A percentile compares a stretch with the other conserved stretches of the same genome.
Evolutionary conservation across 2,888 invertebrate species (phyloP).

Genomic region (Amphiduros pacificus): DNA sequence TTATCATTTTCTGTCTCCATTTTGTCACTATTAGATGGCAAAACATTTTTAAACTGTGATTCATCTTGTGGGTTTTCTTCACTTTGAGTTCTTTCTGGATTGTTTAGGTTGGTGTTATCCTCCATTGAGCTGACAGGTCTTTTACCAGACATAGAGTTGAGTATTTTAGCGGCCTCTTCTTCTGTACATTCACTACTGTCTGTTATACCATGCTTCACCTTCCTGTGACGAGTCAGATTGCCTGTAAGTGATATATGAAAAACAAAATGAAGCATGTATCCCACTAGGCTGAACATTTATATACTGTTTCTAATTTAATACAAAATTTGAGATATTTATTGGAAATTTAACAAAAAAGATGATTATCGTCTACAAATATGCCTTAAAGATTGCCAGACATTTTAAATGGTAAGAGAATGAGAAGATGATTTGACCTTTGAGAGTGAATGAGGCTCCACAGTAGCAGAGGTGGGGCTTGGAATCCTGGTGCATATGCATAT

Average conservation of each 20-base stretch:
- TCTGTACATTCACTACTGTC: slow-evolving; percentile 48
- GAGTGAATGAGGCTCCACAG: slow-evolving; percentile 59
- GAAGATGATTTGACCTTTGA: slow-evolving; percentile 48
- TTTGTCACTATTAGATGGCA: too few relatives aligned
- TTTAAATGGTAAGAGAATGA: not conserved
- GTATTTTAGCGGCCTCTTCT: slow-evolving; percentile 52
- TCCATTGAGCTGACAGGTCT: too few relatives aligned
- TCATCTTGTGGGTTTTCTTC: too few relatives aligned
- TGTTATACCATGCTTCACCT: slow-evolving; percentile 53
- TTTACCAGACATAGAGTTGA: slow-evolving; percentile 41
- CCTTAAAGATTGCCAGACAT: not conserved
- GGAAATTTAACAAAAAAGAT: not conserved
- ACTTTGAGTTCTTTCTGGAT: too few relatives aligned
- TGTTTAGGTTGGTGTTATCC: too few relatives aligned
- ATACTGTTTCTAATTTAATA: not conserved
- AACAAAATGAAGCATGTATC: too few relatives aligned
- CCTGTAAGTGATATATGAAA: too few relatives aligned
- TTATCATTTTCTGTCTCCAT: too few relatives aligned
- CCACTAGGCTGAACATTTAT: too few relatives aligned
- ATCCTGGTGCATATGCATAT: slow-evolving; percentile 59
- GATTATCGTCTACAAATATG: not conserved
- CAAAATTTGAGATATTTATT: not conserved
- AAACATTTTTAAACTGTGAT: too few relatives aligned
- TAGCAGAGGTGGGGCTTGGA: slow-evolving; percentile 57
- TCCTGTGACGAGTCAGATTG: slow-evolving; percentile 54